Evolutionary conservation across 2,113 vertebrate species (phyloP).

Genomic region (Pongo abelii): DNA sequence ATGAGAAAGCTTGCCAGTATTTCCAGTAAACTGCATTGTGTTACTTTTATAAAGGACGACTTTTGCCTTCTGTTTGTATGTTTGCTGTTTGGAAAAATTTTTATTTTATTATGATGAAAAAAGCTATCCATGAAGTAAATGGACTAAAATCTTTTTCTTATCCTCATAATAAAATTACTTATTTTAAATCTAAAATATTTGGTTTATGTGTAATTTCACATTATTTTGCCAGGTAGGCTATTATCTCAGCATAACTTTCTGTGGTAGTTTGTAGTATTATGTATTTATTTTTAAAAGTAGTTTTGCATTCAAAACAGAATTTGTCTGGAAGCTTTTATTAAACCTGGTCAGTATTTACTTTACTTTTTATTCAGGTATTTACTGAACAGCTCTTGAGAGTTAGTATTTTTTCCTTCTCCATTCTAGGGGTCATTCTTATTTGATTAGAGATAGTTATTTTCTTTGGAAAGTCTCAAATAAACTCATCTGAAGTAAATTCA

Average conservation of each 20-base stretch:
- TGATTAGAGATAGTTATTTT: constrained; percentile 37
- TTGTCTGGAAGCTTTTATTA: constrained; percentile 20
- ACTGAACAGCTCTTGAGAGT: not conserved
- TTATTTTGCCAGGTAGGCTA: constrained; percentile 21
- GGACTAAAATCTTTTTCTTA: not conserved
- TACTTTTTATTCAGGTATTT: constrained; percentile 1
- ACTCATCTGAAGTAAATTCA: constrained; percentile 44
- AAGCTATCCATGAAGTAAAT: not conserved
- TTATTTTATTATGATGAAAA: constrained; percentile 12
- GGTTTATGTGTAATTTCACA: constrained; percentile 37
- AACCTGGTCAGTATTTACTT: not conserved
- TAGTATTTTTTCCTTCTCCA: not conserved
- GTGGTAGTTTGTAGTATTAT: not conserved
- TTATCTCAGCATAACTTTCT: constrained; percentile 23
- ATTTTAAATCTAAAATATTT: constrained; percentile 46
- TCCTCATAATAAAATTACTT: not conserved
- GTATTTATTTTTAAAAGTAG: not conserved
- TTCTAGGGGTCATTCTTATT: not conserved
- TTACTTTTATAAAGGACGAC: constrained; percentile 17
- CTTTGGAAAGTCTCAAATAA: constrained; percentile 42
- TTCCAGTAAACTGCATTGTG: constrained; percentile 9
- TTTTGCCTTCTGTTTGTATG: constrained; percentile 6
- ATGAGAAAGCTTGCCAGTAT: constrained; percentile 34
- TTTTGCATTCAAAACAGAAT: constrained; percentile 43
- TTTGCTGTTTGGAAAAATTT: constrained; percentile 30